A percentile compares a stretch with the other conserved stretches of the same genome.
Conservation (phyloP, 2,113 vertebrate genomes). For the Oplegnathus fasciatus region DNA sequence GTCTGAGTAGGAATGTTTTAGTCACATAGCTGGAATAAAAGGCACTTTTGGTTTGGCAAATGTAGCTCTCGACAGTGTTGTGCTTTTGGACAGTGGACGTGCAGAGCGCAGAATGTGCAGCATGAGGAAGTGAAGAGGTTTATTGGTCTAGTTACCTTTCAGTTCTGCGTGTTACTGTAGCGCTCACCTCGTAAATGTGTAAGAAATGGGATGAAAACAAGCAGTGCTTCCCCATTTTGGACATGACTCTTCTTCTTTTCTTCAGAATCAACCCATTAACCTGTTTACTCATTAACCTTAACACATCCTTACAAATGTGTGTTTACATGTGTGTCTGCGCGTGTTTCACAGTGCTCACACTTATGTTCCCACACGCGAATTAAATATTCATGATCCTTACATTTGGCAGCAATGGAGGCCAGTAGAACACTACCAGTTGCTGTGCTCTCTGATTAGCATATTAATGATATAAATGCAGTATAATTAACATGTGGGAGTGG, state of each 20-base stretch:
- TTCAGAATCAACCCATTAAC: constrained; percentile 13
- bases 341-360: constrained; percentile 30
- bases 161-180: not conserved
- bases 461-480: constrained; percentile 81
- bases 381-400: constrained; percentile 79
- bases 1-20: constrained; percentile 73
- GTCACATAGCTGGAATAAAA: constrained; percentile 67
- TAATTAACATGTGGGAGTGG: constrained; percentile 81
- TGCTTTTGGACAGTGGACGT: constrained; percentile 20
- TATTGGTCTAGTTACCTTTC: not conserved
- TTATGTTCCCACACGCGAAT: constrained; percentile 53
- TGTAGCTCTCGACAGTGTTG: constrained; percentile 3
- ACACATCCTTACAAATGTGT: constrained; percentile 16
- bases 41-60: constrained; percentile 63
- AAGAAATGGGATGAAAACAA: not conserved
- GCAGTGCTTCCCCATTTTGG: not conserved
- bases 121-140: constrained; percentile 26
- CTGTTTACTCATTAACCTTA: not conserved
- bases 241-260: not conserved
- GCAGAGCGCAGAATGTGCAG: constrained; percentile 11
- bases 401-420: constrained; percentile 67
- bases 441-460: constrained; percentile 77
- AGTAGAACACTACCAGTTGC: constrained; percentile 61
- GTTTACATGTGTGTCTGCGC: constrained; percentile 7
- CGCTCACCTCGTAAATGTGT: not conserved